Evolutionary conservation across 2,888 invertebrate species (phyloP).

Genomic region (Aphelenchoides bicaudatus): DNA sequence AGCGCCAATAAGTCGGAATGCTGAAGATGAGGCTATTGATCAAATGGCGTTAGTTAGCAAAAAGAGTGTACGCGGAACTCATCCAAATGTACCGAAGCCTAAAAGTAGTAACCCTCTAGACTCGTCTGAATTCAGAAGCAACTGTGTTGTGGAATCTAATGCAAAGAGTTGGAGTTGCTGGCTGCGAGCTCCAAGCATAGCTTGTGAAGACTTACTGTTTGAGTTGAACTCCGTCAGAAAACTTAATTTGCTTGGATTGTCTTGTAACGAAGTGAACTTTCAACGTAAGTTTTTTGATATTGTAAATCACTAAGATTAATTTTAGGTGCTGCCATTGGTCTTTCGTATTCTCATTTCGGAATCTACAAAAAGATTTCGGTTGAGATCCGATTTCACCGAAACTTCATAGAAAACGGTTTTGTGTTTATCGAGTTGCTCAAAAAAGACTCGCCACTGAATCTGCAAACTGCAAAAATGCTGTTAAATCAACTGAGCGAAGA

Average conservation of each 20-base stretch:
- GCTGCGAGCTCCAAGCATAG: conserved; percentile 32
- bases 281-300: background rate
- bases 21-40: conserved; percentile 30
- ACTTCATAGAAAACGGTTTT: conserved; percentile 33
- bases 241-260: conserved; percentile 26
- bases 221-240: conserved; percentile 31
- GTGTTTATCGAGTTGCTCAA: conserved; percentile 21
- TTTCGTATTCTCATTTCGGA: conserved; percentile 28
- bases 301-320: no score
- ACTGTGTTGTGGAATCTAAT: no score
- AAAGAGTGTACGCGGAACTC: background rate
- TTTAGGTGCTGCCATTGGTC: conserved; percentile 34
- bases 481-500: conserved; percentile 6
- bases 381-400: conserved; percentile 30
- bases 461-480: conserved; percentile 25
- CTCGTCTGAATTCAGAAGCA: no score
- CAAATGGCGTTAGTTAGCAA: conserved; percentile 2
- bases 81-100: no score
- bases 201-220: conserved; percentile 25
- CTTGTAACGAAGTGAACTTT: conserved; percentile 30
- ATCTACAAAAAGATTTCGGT: conserved; percentile 19
- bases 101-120: no score
- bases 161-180: conserved; percentile 29
- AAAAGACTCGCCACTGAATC: conserved; percentile 30
- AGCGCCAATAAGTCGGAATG: conserved; percentile 35